These are phyloP conservation scores for Octomys mimax DNA, from an alignment of 2,797 vertebrate genomes.

Conservation along the genomic window DNA sequence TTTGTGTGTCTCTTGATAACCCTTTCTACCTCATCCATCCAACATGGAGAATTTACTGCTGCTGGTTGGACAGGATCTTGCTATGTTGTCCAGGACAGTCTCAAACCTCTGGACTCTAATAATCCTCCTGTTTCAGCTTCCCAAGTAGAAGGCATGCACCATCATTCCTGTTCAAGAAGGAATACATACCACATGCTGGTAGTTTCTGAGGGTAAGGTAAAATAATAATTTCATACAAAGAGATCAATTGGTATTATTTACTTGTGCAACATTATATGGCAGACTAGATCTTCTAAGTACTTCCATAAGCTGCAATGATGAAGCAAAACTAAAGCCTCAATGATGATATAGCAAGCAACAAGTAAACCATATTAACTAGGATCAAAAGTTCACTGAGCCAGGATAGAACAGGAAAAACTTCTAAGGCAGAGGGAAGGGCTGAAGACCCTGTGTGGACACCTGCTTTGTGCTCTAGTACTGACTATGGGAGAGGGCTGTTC, in stretches of 20 bases:
- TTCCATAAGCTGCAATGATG: too few species aligned
- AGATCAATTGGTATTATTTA: background rate
- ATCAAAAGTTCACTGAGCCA: background rate
- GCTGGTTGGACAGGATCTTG: background rate
- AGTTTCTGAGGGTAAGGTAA: background rate
- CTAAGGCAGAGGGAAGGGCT: background rate
- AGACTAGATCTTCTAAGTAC: background rate
- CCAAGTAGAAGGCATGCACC: background rate
- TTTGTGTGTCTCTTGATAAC: background rate
- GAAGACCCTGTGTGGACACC: background rate
- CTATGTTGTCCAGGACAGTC: background rate
- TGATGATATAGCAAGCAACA: background rate
- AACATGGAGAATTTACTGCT: background rate
- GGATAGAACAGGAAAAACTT: background rate
- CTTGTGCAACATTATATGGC: background rate
- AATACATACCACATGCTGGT: background rate
- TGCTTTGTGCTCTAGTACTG: too few species aligned
- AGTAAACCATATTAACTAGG: fast-evolving
- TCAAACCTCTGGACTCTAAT: background rate
- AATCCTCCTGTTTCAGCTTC: background rate
- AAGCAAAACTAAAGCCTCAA: background rate
- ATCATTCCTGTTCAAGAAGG: background rate
- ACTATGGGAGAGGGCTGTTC: fast-evolving
- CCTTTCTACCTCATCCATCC: background rate
- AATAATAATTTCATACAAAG: background rate